Evolutionary conservation across 2,888 invertebrate genomes (phyloP).

Genomic region (Drosophila koepferae): DNA sequence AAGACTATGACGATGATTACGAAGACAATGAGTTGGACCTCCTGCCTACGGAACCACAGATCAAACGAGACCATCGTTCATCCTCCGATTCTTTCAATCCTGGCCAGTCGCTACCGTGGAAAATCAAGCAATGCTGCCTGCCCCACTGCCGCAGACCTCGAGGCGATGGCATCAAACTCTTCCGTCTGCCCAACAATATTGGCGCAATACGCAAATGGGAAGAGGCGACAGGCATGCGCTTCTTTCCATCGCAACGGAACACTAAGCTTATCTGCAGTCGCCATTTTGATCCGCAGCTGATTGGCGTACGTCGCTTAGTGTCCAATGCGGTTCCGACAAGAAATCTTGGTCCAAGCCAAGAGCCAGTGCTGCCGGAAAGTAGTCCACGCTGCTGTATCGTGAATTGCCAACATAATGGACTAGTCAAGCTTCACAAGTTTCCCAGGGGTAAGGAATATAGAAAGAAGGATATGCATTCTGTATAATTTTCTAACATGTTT

Average conservation of each 20-base stretch:
- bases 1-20: constrained; percentile 34
- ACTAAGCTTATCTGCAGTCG: constrained; percentile 72
- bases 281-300: constrained; percentile 67
- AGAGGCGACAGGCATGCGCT: constrained; percentile 67
- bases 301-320: constrained; percentile 78
- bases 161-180: constrained; percentile 78
- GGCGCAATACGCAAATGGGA: constrained; percentile 64
- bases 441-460: constrained; percentile 59
- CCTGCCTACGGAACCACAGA: neutral
- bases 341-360: constrained; percentile 55
- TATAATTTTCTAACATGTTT: neutral
- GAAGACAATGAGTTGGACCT: constrained; percentile 19
- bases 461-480: neutral
- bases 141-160: constrained; percentile 80
- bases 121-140: constrained; percentile 74
- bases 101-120: constrained; percentile 49
- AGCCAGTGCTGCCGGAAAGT: neutral
- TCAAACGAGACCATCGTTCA: constrained; percentile 48
- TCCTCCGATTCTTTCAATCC: constrained; percentile 37
- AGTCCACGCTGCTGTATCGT: constrained; percentile 61
- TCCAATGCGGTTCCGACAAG: constrained; percentile 77
- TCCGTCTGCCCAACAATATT: constrained; percentile 73
- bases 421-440: constrained; percentile 62
- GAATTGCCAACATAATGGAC: constrained; percentile 42
- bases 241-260: constrained; percentile 67